A percentile compares a stretch with the other conserved stretches of the same genome.
Conservation (phyloP, 92 coral and sea anemone species). For the Palythoa heliodiscus region DNA sequence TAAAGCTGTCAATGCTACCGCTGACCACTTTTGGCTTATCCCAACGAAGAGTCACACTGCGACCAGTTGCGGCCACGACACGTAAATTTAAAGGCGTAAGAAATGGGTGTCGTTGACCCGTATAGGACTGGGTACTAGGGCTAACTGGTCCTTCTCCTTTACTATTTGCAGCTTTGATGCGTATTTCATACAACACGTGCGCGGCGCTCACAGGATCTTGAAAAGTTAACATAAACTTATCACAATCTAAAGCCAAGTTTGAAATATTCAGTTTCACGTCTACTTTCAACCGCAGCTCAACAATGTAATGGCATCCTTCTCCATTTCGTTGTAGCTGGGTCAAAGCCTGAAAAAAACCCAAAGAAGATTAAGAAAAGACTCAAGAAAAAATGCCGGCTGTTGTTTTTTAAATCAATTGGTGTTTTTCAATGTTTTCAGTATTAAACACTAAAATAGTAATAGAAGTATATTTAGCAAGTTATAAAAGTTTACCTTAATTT, state of each 20-base stretch:
- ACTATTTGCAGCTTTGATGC: constrained; percentile 10
- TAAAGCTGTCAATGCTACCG: constrained; percentile 35
- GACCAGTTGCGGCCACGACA: neutral
- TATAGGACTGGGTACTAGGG: constrained; percentile 10
- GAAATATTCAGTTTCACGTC: neutral
- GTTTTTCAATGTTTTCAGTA: too few species aligned
- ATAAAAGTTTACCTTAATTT: too few species aligned
- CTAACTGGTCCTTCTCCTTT: constrained; percentile 25
- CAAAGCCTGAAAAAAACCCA: constrained; percentile 18
- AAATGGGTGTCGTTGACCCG: neutral
- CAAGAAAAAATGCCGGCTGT: neutral
- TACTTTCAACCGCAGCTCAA: constrained; percentile 29
- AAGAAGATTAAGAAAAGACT: neutral
- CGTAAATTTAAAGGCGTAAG: neutral
- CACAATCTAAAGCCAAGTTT: neutral
- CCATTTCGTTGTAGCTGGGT: constrained; percentile 30
- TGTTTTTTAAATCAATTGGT: too few species aligned
- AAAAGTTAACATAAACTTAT: neutral
- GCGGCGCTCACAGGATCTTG: too few species aligned
- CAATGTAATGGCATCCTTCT: constrained; percentile 7
- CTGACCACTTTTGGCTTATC: neutral
- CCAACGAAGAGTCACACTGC: constrained; percentile 14
- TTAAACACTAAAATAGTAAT: too few species aligned
- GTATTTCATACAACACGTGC: constrained; percentile 5
- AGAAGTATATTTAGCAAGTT: too few species aligned